Conservation (phyloP, 2,113 vertebrate genomes). For the Osmerus mordax region DNA sequence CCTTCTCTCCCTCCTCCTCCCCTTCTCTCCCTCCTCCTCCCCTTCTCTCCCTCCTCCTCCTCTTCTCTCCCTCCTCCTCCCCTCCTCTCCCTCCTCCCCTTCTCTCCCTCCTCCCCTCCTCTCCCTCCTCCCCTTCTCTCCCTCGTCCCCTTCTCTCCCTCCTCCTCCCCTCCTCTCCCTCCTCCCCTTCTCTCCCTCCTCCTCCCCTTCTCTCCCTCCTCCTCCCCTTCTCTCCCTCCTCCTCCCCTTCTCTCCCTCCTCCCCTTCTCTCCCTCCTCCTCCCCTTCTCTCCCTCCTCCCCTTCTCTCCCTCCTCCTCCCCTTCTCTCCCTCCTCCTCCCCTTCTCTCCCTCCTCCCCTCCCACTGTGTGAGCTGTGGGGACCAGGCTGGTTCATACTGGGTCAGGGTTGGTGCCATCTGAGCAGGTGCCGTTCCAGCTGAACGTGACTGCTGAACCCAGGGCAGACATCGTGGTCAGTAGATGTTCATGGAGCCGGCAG, state of each 20-base stretch:
- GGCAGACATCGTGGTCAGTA: conserved; percentile 28
- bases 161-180: background rate
- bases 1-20: background rate
- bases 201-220: conserved; percentile 27
- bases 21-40: background rate
- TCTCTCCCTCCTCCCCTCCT: background rate
- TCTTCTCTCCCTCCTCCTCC: too few species aligned
- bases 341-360: too few species aligned
- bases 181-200: background rate
- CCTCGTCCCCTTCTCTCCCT: conserved; percentile 42
- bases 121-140: background rate
- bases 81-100: too few species aligned
- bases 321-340: too few species aligned
- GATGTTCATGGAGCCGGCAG: conserved; percentile 28
- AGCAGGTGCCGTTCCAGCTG: conserved; percentile 11
- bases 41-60: too few species aligned
- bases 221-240: conserved; percentile 36
- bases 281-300: background rate
- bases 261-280: background rate
- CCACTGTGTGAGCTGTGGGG: conserved; percentile 30
- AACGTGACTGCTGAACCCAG: too few species aligned
- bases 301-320: too few species aligned
- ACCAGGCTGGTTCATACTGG: conserved; percentile 40
- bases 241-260: background rate
- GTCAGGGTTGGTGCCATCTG: conserved; percentile 29